These are phyloP conservation scores for Orchesellides sinensis DNA, from an alignment of 2,888 invertebrate genomes.

Conservation along the genomic window DNA sequence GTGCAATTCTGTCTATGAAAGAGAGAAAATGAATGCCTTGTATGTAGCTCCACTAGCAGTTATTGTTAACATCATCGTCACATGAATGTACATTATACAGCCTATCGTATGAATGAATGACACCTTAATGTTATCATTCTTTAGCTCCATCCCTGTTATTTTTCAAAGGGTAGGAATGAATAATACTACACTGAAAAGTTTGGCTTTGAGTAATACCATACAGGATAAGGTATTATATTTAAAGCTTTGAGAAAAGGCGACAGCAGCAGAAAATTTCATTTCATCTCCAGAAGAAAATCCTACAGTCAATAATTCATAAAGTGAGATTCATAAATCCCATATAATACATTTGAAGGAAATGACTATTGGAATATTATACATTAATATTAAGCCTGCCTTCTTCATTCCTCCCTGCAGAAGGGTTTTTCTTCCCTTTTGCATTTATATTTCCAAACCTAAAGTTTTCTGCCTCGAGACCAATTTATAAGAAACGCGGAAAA, in stretches of 20 bases:
- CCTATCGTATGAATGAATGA: slow-evolving; percentile 31
- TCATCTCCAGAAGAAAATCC: slow-evolving; percentile 53
- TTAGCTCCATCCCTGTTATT: slow-evolving; percentile 28
- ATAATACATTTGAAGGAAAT: slow-evolving; percentile 37
- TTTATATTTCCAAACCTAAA: background rate
- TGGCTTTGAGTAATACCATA: background rate
- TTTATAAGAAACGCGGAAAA: slow-evolving; percentile 21
- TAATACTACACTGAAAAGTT: background rate
- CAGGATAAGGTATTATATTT: slow-evolving; percentile 6
- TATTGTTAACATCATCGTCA: too few relatives aligned
- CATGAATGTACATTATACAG: background rate
- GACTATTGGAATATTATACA: slow-evolving; percentile 48
- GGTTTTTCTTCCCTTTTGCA: background rate
- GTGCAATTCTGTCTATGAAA: too few relatives aligned
- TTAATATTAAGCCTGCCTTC: slow-evolving; percentile 30
- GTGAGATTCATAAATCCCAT: slow-evolving; percentile 55
- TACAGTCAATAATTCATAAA: slow-evolving; percentile 65
- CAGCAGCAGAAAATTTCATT: slow-evolving; percentile 57
- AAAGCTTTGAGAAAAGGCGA: slow-evolving; percentile 20
- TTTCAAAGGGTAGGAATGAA: slow-evolving; percentile 36
- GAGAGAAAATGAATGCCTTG: too few relatives aligned
- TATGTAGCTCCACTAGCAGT: background rate
- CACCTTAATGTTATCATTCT: slow-evolving; percentile 36
- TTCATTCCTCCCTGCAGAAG: slow-evolving; percentile 21
- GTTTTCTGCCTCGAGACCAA: slow-evolving; percentile 10